Percentiles rank a stretch among this genome's conserved stretches.
phyloP scores from a whole-genome alignment of 2,113 vertebrate species.

The Aegithalos caudatus region DNA sequence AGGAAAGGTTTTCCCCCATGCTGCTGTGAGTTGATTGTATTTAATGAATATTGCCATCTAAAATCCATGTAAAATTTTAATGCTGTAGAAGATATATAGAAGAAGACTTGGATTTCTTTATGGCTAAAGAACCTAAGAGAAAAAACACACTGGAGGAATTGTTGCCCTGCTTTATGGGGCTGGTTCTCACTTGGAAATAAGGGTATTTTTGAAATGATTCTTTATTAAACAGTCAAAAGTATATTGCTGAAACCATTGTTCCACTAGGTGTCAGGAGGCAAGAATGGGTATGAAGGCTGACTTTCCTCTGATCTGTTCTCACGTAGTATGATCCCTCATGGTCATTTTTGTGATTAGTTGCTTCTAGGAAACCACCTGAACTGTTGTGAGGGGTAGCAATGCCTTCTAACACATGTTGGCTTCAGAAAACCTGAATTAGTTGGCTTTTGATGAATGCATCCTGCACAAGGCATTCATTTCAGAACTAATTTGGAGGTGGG shows the following conservation, averaged over 20 bases:
- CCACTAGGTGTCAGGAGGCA: background rate
- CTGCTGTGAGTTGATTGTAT: background rate
- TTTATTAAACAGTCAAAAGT: background rate
- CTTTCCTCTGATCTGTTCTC: background rate
- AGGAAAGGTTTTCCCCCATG: background rate
- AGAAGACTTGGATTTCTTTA: background rate
- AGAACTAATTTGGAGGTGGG: background rate
- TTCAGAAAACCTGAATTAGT: background rate
- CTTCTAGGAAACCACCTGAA: background rate
- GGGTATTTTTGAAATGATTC: background rate
- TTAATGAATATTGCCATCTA: background rate
- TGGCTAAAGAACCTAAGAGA: background rate
- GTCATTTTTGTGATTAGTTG: background rate
- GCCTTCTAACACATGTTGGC: background rate
- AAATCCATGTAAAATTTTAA: background rate
- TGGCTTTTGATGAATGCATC: background rate
- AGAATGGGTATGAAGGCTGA: background rate
- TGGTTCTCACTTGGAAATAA: background rate
- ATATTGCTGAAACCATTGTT: background rate
- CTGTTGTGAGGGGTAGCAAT: background rate
- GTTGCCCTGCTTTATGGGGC: background rate
- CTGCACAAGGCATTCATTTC: background rate
- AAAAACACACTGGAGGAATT: background rate
- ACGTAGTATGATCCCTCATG: background rate
- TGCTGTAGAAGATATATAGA: background rate